These are phyloP conservation scores for Colletes gigas DNA, from an alignment of 1,140 invertebrate genomes.

Conservation along the genomic window DNA sequence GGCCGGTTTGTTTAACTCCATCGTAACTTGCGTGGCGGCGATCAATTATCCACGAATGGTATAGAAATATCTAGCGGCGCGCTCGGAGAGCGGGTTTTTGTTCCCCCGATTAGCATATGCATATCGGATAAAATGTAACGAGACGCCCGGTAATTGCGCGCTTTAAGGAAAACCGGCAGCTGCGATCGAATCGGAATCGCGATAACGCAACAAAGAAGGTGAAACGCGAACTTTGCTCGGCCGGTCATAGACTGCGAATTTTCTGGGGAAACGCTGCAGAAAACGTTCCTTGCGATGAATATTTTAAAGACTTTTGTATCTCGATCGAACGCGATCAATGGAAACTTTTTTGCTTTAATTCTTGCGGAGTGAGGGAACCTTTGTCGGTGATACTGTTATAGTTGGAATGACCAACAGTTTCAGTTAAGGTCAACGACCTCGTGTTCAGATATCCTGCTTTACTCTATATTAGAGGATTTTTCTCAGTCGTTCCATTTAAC, in stretches of 20 bases:
- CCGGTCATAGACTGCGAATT: not conserved
- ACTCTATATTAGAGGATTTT: too few relatives aligned
- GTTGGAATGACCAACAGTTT: too few relatives aligned
- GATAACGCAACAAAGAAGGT: slow-evolving; percentile 20
- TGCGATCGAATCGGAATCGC: not conserved
- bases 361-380: too few relatives aligned
- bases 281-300: too few relatives aligned
- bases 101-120: slow-evolving; percentile 22
- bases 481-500: too few relatives aligned
- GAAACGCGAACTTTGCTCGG: not conserved
- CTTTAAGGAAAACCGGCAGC: not conserved
- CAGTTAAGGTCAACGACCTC: too few relatives aligned
- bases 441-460: too few relatives aligned
- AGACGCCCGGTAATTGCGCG: not conserved
- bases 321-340: too few relatives aligned
- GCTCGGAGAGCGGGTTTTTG: not conserved
- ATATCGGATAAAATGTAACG: slow-evolving; percentile 10
- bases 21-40: not conserved
- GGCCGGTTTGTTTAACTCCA: not conserved
- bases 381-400: too few relatives aligned
- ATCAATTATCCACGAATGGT: slow-evolving; percentile 12
- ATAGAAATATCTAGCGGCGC: not conserved
- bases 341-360: too few relatives aligned
- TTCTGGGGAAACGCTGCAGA: not conserved
- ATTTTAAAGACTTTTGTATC: too few relatives aligned